phyloP scores from a whole-genome alignment of 1,140 invertebrate species.

The Ganaspis sp. region DNA sequence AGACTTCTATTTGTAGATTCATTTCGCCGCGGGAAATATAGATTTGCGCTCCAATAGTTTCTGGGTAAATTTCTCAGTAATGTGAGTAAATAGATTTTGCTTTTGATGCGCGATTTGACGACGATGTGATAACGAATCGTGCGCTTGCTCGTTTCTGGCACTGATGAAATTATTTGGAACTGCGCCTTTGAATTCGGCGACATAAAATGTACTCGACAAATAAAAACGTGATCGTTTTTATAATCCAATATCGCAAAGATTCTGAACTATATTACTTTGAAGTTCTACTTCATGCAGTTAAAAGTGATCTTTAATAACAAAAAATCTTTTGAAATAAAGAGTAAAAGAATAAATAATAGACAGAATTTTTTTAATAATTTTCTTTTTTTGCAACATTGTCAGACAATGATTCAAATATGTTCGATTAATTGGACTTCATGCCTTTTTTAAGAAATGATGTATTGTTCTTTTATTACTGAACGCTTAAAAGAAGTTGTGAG shows the following conservation, averaged over 20 bases:
- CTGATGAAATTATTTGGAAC: neutral
- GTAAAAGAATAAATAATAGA: no score
- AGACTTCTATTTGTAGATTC: conserved; percentile 53
- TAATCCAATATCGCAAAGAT: neutral
- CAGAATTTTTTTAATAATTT: no score
- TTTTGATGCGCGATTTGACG: conserved; percentile 53
- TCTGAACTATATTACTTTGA: neutral
- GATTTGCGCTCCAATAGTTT: conserved; percentile 60
- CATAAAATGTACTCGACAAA: neutral
- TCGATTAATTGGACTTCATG: no score
- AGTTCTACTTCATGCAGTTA: neutral
- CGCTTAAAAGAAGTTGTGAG: neutral
- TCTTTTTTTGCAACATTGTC: no score
- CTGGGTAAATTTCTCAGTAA: conserved; percentile 58
- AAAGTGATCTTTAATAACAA: no score
- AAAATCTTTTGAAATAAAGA: no score
- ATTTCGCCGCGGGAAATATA: conserved; percentile 58
- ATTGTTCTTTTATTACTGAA: no score
- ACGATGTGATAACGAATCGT: conserved; percentile 52
- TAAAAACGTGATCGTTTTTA: neutral
- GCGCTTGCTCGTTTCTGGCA: conserved; percentile 35
- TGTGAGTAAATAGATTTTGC: conserved; percentile 59
- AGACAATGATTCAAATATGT: no score
- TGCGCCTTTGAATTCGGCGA: neutral
- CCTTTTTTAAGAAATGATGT: no score